Conservation (phyloP, 2,888 invertebrate genomes). For the Anorthoa munda region DNA sequence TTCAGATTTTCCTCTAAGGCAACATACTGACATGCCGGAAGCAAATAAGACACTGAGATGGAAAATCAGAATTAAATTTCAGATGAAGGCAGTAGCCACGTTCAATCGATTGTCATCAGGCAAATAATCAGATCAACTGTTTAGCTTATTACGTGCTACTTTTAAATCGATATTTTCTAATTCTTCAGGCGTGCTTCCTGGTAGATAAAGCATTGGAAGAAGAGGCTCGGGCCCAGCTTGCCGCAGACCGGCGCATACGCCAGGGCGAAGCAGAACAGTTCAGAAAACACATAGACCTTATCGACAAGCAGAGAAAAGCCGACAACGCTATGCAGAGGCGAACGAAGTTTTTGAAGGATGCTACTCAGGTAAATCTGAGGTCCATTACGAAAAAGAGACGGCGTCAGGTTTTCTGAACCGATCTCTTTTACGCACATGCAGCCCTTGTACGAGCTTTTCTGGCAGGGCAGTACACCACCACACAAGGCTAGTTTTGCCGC, state of each 20-base stretch:
- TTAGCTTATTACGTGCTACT: neutral
- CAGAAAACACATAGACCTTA: constrained; percentile 72
- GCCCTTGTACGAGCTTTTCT: too few species aligned
- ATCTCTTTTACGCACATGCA: too few species aligned
- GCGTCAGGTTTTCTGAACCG: too few species aligned
- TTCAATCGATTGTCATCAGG: too few species aligned
- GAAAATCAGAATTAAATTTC: too few species aligned
- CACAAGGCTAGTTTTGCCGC: too few species aligned
- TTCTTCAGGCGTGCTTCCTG: constrained; percentile 73
- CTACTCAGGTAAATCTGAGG: constrained; percentile 73
- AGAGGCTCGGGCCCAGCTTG: constrained; percentile 77
- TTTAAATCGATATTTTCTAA: neutral
- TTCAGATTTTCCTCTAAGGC: too few species aligned
- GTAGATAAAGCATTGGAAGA: constrained; percentile 79
- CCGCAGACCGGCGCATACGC: constrained; percentile 78
- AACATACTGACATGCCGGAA: too few species aligned
- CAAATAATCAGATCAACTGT: too few species aligned
- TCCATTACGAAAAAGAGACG: neutral
- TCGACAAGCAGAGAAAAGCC: constrained; percentile 71
- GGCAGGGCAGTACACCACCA: too few species aligned
- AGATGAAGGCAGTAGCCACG: too few species aligned
- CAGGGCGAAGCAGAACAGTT: constrained; percentile 74
- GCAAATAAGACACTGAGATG: too few species aligned
- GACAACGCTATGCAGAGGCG: constrained; percentile 76
- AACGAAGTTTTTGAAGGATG: constrained; percentile 75